Conservation (phyloP, 2,113 vertebrate species). For the Osmerus eperlanus region DNA sequence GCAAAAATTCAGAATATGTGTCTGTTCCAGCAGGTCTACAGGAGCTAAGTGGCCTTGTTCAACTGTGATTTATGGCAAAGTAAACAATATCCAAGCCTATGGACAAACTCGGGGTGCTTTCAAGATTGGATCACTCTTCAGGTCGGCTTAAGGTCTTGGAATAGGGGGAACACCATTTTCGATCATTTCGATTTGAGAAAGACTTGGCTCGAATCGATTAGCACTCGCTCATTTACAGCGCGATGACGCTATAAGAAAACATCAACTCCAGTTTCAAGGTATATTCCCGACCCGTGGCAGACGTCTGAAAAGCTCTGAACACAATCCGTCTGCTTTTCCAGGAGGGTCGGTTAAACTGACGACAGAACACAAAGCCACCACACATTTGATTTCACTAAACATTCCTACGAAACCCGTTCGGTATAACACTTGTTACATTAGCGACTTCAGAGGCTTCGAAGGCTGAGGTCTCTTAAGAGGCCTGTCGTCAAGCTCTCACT, state of each 20-base stretch:
- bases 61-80: conserved; percentile 50
- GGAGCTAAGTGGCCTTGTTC: conserved; percentile 49
- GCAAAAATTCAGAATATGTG: conserved; percentile 60
- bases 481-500: too few relatives aligned
- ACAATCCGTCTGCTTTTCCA: too few relatives aligned
- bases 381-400: too few relatives aligned
- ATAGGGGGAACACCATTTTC: neutral
- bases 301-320: neutral
- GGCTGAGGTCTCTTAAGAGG: too few relatives aligned
- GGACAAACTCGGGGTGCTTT: conserved; percentile 41
- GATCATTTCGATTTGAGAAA: neutral
- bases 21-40: conserved; percentile 36
- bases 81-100: conserved; percentile 54
- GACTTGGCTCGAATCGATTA: neutral
- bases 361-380: too few relatives aligned
- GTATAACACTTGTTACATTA: too few relatives aligned
- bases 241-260: neutral
- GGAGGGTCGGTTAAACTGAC: too few relatives aligned
- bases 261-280: neutral
- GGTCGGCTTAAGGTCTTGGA: neutral
- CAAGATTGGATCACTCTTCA: neutral
- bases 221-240: too few relatives aligned
- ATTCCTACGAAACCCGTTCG: too few relatives aligned
- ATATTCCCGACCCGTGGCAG: neutral
- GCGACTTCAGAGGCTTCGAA: too few relatives aligned